These are phyloP conservation scores for Chondrilla cf. caribensis DNA, from an alignment of 37 sponge, comb jelly and placozoan species.

Conservation along the genomic window DNA sequence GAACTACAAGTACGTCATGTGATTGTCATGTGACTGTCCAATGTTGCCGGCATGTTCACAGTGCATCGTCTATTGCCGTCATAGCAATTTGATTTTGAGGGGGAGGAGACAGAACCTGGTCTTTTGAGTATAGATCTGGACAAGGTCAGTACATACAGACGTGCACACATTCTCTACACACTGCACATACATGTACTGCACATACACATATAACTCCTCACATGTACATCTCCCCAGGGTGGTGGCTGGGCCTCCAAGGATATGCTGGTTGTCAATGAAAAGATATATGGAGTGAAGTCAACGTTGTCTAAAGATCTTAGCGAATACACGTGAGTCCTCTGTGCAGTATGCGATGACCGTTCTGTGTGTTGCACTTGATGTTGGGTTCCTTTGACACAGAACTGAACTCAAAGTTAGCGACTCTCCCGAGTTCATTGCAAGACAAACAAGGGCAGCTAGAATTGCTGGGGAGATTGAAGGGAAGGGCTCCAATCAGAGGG, in stretches of 20 bases:
- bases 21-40: constrained; percentile 19
- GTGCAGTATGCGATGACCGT: background rate
- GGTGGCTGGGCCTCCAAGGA: constrained; percentile 60
- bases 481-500: too few relatives aligned
- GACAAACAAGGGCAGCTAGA: constrained; percentile 34
- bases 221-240: too few relatives aligned
- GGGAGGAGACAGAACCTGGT: background rate
- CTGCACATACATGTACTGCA: too few relatives aligned
- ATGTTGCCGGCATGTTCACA: too few relatives aligned
- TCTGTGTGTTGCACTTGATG: background rate
- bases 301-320: constrained; percentile 51
- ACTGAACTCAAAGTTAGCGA: constrained; percentile 38
- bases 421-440: constrained; percentile 26
- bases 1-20: constrained; percentile 20
- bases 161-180: too few relatives aligned
- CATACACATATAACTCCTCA: too few relatives aligned
- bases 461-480: constrained; percentile 62
- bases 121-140: too few relatives aligned
- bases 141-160: too few relatives aligned
- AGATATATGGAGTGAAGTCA: constrained; percentile 55
- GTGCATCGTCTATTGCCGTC: too few relatives aligned
- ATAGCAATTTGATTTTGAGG: background rate
- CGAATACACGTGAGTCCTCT: constrained; percentile 62
- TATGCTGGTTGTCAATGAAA: constrained; percentile 53
- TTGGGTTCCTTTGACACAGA: constrained; percentile 7